Conservation (phyloP, 1,140 invertebrate genomes). For the Leptinotarsa lineolata region DNA sequence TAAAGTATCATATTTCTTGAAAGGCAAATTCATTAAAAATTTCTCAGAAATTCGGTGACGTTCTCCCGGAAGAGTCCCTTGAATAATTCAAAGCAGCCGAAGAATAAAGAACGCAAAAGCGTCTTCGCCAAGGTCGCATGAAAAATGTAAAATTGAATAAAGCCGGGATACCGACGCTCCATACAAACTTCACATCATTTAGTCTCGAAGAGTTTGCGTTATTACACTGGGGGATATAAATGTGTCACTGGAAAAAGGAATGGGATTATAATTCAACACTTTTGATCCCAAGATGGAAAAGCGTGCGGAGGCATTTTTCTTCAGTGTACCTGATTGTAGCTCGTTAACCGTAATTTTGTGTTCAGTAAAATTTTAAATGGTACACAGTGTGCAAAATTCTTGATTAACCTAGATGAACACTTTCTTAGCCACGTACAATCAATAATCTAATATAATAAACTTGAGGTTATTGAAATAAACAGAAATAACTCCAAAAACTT, state of each 20-base stretch:
- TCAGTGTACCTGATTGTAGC: too few relatives aligned
- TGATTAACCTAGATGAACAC: too few relatives aligned
- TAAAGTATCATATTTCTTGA: neutral
- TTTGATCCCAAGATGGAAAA: too few relatives aligned
- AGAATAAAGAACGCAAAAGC: neutral
- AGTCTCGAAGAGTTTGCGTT: neutral
- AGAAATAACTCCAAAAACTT: too few relatives aligned
- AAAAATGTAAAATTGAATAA: conserved; percentile 3
- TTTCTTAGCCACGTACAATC: too few relatives aligned
- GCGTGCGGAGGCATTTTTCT: too few relatives aligned
- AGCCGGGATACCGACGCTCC: neutral
- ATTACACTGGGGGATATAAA: neutral
- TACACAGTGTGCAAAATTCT: too few relatives aligned
- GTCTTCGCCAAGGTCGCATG: neutral
- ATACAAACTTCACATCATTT: conserved; percentile 6
- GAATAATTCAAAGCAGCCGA: neutral
- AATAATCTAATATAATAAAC: too few relatives aligned
- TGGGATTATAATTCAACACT: too few relatives aligned
- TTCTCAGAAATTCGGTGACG: neutral
- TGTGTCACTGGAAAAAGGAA: neutral
- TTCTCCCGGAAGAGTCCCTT: neutral
- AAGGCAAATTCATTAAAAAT: neutral
- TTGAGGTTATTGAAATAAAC: too few relatives aligned
- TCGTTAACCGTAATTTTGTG: too few relatives aligned
- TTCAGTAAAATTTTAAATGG: too few relatives aligned